A percentile compares a stretch with the other conserved stretches of the same genome.
Evolutionary conservation across 2,888 invertebrate species (phyloP).

Genomic region (Copidosoma aretas): DNA sequence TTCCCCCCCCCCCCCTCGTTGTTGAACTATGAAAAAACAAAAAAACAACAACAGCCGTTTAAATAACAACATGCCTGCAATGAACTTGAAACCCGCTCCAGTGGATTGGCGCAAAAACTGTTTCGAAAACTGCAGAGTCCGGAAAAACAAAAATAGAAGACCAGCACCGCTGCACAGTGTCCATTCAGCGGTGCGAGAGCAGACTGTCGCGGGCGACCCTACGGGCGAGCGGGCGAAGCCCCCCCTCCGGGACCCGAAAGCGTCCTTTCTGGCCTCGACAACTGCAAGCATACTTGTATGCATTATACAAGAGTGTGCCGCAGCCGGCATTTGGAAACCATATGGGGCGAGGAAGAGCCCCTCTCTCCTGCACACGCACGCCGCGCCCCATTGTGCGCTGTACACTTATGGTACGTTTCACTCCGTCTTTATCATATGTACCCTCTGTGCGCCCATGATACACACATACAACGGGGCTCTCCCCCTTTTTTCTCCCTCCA

Average conservation of each 20-base stretch:
- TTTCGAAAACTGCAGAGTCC: too few relatives aligned
- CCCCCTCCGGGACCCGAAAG: neutral
- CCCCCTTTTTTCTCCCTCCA: neutral
- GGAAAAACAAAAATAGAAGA: neutral
- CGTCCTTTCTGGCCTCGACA: neutral
- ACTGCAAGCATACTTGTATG: constrained; percentile 9
- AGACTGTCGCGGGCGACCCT: neutral
- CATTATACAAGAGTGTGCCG: neutral
- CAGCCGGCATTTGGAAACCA: constrained; percentile 35
- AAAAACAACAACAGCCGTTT: too few relatives aligned
- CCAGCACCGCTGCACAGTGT: neutral
- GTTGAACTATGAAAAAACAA: too few relatives aligned
- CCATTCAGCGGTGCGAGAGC: neutral
- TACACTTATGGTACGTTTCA: neutral
- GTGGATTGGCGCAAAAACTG: too few relatives aligned
- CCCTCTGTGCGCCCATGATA: neutral
- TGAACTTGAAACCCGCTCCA: too few relatives aligned
- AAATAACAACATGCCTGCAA: too few relatives aligned
- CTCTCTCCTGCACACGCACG: neutral
- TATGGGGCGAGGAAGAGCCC: constrained; percentile 16
- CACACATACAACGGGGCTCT: neutral
- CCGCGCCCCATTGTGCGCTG: neutral
- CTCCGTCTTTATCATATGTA: neutral
- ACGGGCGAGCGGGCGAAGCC: neutral
- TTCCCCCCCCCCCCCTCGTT: too few relatives aligned